These are phyloP conservation scores for Morelia viridis DNA, from an alignment of 2,797 vertebrate species.

Conservation along the genomic window DNA sequence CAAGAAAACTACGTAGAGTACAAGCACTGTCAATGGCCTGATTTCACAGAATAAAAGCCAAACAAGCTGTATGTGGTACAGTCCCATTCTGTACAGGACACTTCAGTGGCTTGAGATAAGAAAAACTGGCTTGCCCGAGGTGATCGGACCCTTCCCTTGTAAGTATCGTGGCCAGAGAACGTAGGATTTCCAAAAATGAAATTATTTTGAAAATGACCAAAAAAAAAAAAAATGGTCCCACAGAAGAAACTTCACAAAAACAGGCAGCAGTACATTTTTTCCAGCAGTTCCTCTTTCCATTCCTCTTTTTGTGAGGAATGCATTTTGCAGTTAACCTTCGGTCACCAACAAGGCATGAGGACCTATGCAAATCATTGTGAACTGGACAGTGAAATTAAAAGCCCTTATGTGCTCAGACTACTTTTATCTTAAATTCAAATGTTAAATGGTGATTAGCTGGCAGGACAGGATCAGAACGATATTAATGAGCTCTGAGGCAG, in stretches of 20 bases:
- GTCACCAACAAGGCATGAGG: conserved; percentile 16
- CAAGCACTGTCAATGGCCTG: background rate
- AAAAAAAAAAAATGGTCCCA: background rate
- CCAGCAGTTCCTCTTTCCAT: conserved; percentile 11
- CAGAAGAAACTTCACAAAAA: background rate
- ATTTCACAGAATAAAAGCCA: background rate
- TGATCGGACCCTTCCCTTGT: background rate
- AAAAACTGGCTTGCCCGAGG: background rate
- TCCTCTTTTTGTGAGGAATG: conserved; percentile 1
- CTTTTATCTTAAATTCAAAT: conserved; percentile 5
- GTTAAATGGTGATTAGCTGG: conserved; percentile 17
- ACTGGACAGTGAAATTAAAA: background rate
- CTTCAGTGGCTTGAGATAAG: background rate
- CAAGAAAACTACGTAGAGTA: background rate
- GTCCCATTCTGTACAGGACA: background rate
- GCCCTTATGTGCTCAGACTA: background rate
- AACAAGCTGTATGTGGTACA: background rate
- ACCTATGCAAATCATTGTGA: conserved; percentile 6
- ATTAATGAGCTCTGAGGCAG: background rate
- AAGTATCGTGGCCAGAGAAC: background rate
- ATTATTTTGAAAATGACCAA: conserved; percentile 25
- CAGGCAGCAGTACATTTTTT: conserved; percentile 18
- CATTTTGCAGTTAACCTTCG: conserved; percentile 27
- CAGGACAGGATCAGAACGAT: background rate
- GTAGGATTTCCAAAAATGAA: background rate